Percentiles rank a stretch among this genome's conserved stretches.
Conservation (phyloP, 92 coral and sea anemone species). For the Palythoa caribaeorum region DNA sequence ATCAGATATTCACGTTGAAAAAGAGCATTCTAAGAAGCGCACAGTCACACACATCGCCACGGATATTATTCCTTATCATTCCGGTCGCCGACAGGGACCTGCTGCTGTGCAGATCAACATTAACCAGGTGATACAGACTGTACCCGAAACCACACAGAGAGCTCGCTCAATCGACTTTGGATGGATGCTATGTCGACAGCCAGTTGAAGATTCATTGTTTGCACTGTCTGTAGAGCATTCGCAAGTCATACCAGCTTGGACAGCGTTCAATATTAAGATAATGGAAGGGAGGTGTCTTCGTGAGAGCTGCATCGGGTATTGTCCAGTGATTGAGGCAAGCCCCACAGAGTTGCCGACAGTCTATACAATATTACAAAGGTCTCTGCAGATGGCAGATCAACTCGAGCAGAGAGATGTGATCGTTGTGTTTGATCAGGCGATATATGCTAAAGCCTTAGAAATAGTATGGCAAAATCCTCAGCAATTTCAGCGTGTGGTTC, state of each 20-base stretch:
- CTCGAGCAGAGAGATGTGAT: constrained; percentile 65
- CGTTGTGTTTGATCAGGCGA: constrained; percentile 70
- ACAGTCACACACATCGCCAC: constrained; percentile 33
- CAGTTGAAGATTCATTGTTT: constrained; percentile 50
- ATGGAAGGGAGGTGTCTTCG: constrained; percentile 34
- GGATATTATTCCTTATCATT: constrained; percentile 57
- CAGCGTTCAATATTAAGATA: constrained; percentile 55
- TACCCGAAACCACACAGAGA: constrained; percentile 34
- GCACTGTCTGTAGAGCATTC: constrained; percentile 21
- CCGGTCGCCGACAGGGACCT: constrained; percentile 60
- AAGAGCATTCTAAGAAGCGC: constrained; percentile 50
- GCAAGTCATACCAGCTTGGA: constrained; percentile 77
- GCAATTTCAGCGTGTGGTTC: constrained; percentile 55
- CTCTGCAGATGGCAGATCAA: constrained; percentile 70
- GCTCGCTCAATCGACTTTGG: constrained; percentile 70
- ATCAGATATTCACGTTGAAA: constrained; percentile 26
- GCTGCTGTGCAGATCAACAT: constrained; percentile 44
- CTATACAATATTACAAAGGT: constrained; percentile 58
- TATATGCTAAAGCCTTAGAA: constrained; percentile 68
- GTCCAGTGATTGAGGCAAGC: constrained; percentile 74
- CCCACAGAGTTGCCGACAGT: constrained; percentile 79
- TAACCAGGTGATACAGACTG: constrained; percentile 3
- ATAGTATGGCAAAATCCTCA: constrained; percentile 62
- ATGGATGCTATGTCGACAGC: constrained; percentile 73
- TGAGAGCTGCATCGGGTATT: constrained; percentile 70